These are phyloP conservation scores for Porites divaricata DNA, from an alignment of 92 coral and sea anemone genomes.

Conservation along the genomic window DNA sequence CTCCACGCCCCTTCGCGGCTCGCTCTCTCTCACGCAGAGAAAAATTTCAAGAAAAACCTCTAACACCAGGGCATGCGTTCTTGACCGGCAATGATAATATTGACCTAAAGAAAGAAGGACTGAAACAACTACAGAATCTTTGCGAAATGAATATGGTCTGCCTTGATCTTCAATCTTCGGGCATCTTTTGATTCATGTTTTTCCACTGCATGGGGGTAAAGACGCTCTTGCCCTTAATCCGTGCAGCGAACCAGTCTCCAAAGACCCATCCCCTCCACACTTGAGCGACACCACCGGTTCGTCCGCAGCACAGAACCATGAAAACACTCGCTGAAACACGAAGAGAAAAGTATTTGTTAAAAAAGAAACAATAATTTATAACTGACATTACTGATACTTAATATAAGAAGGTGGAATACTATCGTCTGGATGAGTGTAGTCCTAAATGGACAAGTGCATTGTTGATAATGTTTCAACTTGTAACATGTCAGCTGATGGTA, in stretches of 20 bases:
- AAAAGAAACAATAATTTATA: not conserved
- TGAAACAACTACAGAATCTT: not conserved
- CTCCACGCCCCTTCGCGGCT: too few relatives aligned
- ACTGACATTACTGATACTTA: too few relatives aligned
- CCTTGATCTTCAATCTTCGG: constrained; percentile 41
- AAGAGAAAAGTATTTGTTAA: not conserved
- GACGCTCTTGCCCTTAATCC: constrained; percentile 82
- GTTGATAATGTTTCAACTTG: too few relatives aligned
- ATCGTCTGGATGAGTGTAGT: too few relatives aligned
- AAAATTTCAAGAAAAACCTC: too few relatives aligned
- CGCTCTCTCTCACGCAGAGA: too few relatives aligned
- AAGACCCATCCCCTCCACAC: constrained; percentile 91
- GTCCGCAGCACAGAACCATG: constrained; percentile 83
- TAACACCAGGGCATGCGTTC: too few relatives aligned
- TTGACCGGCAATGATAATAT: too few relatives aligned
- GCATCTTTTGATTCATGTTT: constrained; percentile 86
- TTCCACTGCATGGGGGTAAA: constrained; percentile 92
- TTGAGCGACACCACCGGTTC: constrained; percentile 91
- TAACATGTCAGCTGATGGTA: too few relatives aligned
- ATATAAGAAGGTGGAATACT: too few relatives aligned
- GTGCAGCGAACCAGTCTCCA: constrained; percentile 90
- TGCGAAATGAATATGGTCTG: not conserved
- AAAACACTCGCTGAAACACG: constrained; percentile 68
- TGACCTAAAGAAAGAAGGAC: too few relatives aligned
- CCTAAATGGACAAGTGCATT: too few relatives aligned